These are phyloP conservation scores for Phyllotis vaccarum DNA, from an alignment of 2,797 vertebrate species.

Conservation along the genomic window DNA sequence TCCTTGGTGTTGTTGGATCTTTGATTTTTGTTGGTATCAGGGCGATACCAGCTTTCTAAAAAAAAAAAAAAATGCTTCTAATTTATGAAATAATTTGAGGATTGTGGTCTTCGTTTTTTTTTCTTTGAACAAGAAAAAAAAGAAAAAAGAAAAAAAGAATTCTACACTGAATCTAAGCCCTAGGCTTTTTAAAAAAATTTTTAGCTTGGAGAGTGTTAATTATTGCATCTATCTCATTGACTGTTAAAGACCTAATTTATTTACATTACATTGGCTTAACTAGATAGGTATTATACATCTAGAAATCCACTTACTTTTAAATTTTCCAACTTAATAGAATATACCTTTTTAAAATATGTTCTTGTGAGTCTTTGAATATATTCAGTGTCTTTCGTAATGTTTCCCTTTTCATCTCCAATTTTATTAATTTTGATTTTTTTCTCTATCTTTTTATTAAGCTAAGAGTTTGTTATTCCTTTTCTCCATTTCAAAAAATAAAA, in stretches of 20 bases:
- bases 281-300: background rate
- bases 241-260: background rate
- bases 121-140: too few species aligned
- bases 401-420: background rate
- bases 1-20: background rate
- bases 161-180: background rate
- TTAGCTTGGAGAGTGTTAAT: background rate
- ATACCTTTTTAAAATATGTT: background rate
- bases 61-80: background rate
- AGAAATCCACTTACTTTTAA: background rate
- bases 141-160: too few species aligned
- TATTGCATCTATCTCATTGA: background rate
- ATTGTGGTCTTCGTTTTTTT: background rate
- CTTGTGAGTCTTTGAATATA: background rate
- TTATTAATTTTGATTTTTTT: background rate
- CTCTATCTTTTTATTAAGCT: background rate
- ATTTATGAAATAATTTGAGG: background rate
- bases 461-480: background rate
- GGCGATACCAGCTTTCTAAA: background rate
- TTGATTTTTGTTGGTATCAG: background rate
- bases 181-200: background rate
- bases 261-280: background rate
- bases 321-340: background rate
- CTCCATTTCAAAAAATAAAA: background rate
- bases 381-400: background rate